These are phyloP conservation scores for Drosophila gunungcola DNA, from an alignment of 1,140 invertebrate species.

Conservation along the genomic window DNA sequence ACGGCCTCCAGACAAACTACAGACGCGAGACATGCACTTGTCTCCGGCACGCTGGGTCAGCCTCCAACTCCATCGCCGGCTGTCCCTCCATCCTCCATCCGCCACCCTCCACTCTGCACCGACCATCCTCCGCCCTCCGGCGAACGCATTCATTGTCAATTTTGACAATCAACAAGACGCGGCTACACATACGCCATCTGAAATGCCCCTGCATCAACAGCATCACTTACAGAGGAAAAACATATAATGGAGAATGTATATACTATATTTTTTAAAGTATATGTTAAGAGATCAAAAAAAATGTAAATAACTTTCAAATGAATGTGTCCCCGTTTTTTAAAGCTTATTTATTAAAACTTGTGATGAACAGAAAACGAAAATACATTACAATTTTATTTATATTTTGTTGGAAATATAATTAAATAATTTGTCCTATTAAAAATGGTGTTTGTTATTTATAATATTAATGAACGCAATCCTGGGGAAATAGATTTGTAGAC, in stretches of 20 bases:
- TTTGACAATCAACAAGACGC: conserved; percentile 83
- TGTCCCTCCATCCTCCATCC: neutral
- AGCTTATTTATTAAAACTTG: too few species aligned
- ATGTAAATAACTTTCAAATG: too few species aligned
- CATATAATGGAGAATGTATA: neutral
- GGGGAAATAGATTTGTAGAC: too few species aligned
- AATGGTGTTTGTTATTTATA: too few species aligned
- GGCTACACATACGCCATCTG: conserved; percentile 65
- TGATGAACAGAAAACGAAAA: too few species aligned
- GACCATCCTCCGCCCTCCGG: conserved; percentile 10
- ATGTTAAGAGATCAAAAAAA: too few species aligned
- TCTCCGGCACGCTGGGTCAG: conserved; percentile 59
- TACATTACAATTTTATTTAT: too few species aligned
- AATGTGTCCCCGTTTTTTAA: too few species aligned
- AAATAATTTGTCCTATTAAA: too few species aligned
- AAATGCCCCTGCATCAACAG: conserved; percentile 55
- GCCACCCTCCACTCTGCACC: too few species aligned
- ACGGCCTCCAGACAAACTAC: conserved; percentile 76
- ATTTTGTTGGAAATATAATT: too few species aligned
- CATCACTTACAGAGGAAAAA: conserved; percentile 1
- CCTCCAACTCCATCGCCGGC: conserved; percentile 13
- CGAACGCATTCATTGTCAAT: conserved; percentile 81
- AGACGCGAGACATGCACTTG: conserved; percentile 79
- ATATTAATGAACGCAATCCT: too few species aligned
- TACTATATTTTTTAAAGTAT: neutral